These are phyloP conservation scores for Taurulus bubalis DNA, from an alignment of 2,113 vertebrate species.

Conservation along the genomic window DNA sequence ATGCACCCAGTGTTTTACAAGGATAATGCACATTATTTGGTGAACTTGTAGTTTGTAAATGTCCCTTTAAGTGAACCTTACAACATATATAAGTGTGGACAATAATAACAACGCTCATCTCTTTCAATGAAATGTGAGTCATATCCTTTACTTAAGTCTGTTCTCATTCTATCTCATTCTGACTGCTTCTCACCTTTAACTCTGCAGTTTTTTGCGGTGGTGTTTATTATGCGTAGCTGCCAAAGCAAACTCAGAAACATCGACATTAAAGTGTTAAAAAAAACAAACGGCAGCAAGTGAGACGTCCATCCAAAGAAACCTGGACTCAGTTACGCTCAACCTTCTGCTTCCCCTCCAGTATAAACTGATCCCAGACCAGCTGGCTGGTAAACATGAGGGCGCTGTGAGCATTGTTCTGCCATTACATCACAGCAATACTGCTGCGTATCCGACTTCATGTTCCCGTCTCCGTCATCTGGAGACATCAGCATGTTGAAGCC, in stretches of 20 bases:
- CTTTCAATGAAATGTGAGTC: not conserved
- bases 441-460: constrained; percentile 14
- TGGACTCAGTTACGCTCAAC: not conserved
- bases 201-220: not conserved
- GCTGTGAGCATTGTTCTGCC: constrained; percentile 39
- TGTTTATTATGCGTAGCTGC: not conserved
- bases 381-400: constrained; percentile 7
- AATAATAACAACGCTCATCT: not conserved
- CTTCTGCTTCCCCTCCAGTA: constrained; percentile 6
- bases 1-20: not conserved
- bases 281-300: not conserved
- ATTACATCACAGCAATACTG: constrained; percentile 44
- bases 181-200: not conserved
- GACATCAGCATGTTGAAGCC: not conserved
- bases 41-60: not conserved
- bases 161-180: not conserved
- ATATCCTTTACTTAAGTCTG: not conserved
- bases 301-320: not conserved
- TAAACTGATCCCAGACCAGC: constrained; percentile 47
- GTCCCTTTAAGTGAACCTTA: not conserved
- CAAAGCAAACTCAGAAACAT: constrained; percentile 6
- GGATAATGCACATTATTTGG: not conserved
- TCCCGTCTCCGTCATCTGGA: constrained; percentile 35
- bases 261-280: not conserved
- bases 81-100: not conserved